Percentiles rank a stretch among this genome's conserved stretches.
Evolutionary conservation across 2,113 vertebrate genomes (phyloP).

Genomic region (Phodopus roborovskii): DNA sequence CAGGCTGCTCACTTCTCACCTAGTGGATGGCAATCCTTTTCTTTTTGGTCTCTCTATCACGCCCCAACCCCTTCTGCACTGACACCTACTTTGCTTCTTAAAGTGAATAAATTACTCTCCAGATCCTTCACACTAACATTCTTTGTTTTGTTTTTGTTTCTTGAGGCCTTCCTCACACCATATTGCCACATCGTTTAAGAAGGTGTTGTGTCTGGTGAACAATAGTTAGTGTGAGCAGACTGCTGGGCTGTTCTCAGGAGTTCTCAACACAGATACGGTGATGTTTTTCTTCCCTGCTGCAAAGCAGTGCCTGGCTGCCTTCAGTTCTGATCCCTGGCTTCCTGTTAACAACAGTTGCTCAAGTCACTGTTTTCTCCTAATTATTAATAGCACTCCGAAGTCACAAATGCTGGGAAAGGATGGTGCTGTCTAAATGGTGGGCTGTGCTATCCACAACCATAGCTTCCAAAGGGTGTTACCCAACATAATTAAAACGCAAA

Average conservation of each 20-base stretch:
- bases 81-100: not conserved
- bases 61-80: not conserved
- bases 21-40: not conserved
- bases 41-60: not conserved
- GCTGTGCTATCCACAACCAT: not conserved
- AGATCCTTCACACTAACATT: not conserved
- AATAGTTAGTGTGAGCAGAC: constrained; percentile 43
- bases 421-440: constrained; percentile 46
- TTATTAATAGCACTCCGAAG: constrained; percentile 70
- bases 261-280: constrained; percentile 58
- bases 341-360: constrained; percentile 70
- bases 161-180: not conserved
- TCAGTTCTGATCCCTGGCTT: constrained; percentile 66
- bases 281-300: constrained; percentile 56
- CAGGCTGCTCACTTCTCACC: not conserved
- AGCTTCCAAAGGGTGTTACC: constrained; percentile 12
- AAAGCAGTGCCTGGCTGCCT: constrained; percentile 27
- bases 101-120: not conserved
- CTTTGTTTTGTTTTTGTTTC: not conserved
- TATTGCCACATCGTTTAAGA: not conserved
- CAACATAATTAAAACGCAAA: constrained; percentile 41
- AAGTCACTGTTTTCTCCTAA: constrained; percentile 75
- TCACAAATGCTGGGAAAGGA: constrained; percentile 73
- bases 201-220: not conserved
- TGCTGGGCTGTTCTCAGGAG: not conserved